phyloP scores from a whole-genome alignment of 2,113 vertebrate species.

The Tyrannus savana region DNA sequence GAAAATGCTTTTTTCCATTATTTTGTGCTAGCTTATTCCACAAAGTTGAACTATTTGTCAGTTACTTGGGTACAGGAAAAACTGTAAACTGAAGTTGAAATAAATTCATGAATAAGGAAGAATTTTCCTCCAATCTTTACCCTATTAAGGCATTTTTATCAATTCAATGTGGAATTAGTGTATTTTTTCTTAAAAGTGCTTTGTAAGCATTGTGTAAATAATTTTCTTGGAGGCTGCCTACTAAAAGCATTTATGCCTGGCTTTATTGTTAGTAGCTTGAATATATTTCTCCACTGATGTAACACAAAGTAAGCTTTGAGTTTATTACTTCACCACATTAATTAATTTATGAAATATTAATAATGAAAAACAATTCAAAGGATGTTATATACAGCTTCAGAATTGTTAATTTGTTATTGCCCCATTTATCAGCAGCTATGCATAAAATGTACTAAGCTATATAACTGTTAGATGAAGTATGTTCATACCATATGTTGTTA shows the following conservation, averaged over 20 bases:
- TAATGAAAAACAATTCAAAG: slow-evolving; percentile 47
- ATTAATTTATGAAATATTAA: slow-evolving; percentile 79
- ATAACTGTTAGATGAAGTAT: slow-evolving; percentile 42
- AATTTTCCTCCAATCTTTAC: neutral
- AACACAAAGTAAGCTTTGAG: slow-evolving; percentile 20
- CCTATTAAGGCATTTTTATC: neutral
- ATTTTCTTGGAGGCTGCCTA: slow-evolving; percentile 24
- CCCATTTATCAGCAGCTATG: slow-evolving; percentile 28
- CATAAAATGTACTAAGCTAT: neutral
- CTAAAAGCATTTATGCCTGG: slow-evolving; percentile 17
- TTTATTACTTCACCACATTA: slow-evolving; percentile 60
- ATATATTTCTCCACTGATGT: neutral
- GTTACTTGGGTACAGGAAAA: neutral
- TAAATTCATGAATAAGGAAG: neutral
- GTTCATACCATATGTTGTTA: slow-evolving; percentile 24
- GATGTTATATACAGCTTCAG: slow-evolving; percentile 5
- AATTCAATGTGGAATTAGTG: neutral
- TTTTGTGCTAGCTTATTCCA: neutral
- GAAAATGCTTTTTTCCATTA: neutral
- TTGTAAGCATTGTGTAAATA: slow-evolving; percentile 3
- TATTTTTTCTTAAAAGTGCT: neutral
- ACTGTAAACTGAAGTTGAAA: neutral
- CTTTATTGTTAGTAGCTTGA: slow-evolving; percentile 45
- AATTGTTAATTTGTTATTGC: slow-evolving; percentile 37
- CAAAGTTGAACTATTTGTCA: neutral